phyloP scores from a whole-genome alignment of 2,113 vertebrate genomes.

The Pomatostomus ruficeps region DNA sequence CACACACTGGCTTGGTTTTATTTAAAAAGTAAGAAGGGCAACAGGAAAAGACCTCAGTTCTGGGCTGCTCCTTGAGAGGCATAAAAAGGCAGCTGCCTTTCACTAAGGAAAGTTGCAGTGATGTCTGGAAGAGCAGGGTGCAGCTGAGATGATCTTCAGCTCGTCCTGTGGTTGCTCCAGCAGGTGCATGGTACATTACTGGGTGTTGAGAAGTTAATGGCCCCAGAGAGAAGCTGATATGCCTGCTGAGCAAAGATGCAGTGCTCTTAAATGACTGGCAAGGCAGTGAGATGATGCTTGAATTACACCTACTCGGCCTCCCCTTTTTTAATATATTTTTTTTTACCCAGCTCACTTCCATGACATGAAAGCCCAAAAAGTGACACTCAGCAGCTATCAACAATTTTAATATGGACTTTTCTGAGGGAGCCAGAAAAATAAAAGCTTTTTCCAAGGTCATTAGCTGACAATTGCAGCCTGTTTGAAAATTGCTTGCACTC shows the following conservation, averaged over 20 bases:
- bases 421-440: not conserved
- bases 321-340: not conserved
- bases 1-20: not conserved
- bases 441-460: slow-evolving; percentile 29
- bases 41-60: not conserved
- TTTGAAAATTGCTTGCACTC: slow-evolving; percentile 43
- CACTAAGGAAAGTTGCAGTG: not conserved
- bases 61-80: not conserved
- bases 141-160: not conserved
- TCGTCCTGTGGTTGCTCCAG: rapidly evolving
- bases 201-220: not conserved
- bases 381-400: slow-evolving; percentile 13
- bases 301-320: not conserved
- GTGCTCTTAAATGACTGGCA: not conserved
- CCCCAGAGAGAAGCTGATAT: not conserved
- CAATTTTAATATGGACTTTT: slow-evolving; percentile 27
- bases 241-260: not conserved
- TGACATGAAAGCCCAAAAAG: not conserved
- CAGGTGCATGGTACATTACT: not conserved
- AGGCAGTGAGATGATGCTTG: slow-evolving; percentile 3
- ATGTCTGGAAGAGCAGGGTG: not conserved
- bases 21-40: not conserved
- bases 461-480: slow-evolving; percentile 38
- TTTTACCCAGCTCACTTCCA: not conserved
- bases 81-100: not conserved